A percentile compares a stretch with the other conserved stretches of the same genome.
These are phyloP conservation scores for Ophioninae sp. DNA, from an alignment of 2,888 invertebrate genomes.

Conservation along the genomic window DNA sequence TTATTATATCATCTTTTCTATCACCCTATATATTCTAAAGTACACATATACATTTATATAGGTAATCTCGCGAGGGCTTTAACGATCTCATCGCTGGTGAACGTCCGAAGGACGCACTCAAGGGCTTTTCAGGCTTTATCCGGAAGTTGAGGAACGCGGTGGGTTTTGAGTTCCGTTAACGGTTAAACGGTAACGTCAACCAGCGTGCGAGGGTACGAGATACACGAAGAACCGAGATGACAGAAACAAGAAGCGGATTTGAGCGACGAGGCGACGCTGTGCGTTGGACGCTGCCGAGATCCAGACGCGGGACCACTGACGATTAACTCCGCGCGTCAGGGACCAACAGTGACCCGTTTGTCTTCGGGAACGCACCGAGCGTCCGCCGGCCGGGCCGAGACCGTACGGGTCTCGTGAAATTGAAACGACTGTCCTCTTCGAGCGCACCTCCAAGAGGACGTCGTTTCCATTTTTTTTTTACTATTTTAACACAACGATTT, in stretches of 20 bases:
- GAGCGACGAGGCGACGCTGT: slow-evolving; percentile 31
- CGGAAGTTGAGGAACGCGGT: slow-evolving; percentile 7
- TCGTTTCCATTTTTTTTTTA: slow-evolving; percentile 30
- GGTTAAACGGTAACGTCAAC: slow-evolving; percentile 61
- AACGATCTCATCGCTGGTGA: background rate
- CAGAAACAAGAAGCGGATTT: slow-evolving; percentile 58
- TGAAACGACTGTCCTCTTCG: no score
- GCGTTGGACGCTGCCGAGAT: slow-evolving; percentile 36
- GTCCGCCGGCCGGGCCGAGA: slow-evolving; percentile 62
- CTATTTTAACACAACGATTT: background rate
- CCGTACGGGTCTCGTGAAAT: no score
- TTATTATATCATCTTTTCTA: no score
- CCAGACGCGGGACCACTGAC: slow-evolving; percentile 37
- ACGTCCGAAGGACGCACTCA: background rate
- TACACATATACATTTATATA: no score
- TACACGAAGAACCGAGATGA: slow-evolving; percentile 37
- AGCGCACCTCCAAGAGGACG: slow-evolving; percentile 36
- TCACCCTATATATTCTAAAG: no score
- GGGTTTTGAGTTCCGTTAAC: slow-evolving; percentile 52
- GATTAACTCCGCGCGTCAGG: slow-evolving; percentile 38
- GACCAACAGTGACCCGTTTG: slow-evolving; percentile 67
- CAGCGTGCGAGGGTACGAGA: slow-evolving; percentile 24
- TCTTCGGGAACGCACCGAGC: slow-evolving; percentile 61
- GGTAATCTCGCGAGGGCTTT: background rate
- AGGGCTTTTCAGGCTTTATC: background rate